Evolutionary conservation across 1,140 invertebrate species (phyloP).

Genomic region (Choristoneura fumiferana): DNA sequence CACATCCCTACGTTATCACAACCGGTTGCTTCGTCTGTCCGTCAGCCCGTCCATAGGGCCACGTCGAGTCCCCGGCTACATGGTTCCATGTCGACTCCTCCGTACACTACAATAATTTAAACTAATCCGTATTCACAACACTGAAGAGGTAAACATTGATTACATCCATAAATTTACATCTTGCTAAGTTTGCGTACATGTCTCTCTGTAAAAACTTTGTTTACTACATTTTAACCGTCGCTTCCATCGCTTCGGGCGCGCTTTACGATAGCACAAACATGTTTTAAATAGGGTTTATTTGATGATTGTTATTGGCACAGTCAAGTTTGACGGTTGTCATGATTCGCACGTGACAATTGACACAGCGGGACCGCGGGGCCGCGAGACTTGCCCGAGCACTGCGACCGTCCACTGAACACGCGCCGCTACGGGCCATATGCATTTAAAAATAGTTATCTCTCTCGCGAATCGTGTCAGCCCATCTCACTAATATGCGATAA

Average conservation of each 20-base stretch:
- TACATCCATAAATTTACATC: slow-evolving; percentile 52
- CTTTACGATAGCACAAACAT: slow-evolving; percentile 34
- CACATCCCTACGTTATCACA: slow-evolving; percentile 15
- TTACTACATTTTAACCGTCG: slow-evolving; percentile 46
- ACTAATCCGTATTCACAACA: slow-evolving; percentile 69
- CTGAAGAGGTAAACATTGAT: slow-evolving; percentile 73
- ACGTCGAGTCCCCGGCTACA: slow-evolving; percentile 34
- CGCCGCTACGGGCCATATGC: slow-evolving; percentile 42
- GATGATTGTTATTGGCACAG: slow-evolving; percentile 59
- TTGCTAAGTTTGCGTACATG: slow-evolving; percentile 40
- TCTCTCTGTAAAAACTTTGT: slow-evolving; percentile 26
- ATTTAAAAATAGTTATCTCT: slow-evolving; percentile 68
- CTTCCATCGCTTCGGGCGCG: slow-evolving; percentile 44
- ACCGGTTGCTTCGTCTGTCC: slow-evolving; percentile 6
- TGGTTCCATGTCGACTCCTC: slow-evolving; percentile 29
- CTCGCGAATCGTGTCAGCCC: slow-evolving; percentile 39
- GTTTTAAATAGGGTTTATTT: slow-evolving; percentile 39
- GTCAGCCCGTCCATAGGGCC: not conserved
- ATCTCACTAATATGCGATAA: slow-evolving; percentile 44
- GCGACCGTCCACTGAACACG: slow-evolving; percentile 41
- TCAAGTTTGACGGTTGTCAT: slow-evolving; percentile 52
- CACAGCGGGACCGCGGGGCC: slow-evolving; percentile 31
- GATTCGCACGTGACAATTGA: slow-evolving; percentile 42
- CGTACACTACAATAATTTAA: slow-evolving; percentile 37
- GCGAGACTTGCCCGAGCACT: slow-evolving; percentile 33